phyloP scores from a whole-genome alignment of 2,113 vertebrate genomes.

The Dendropsophus ebraccatus region DNA sequence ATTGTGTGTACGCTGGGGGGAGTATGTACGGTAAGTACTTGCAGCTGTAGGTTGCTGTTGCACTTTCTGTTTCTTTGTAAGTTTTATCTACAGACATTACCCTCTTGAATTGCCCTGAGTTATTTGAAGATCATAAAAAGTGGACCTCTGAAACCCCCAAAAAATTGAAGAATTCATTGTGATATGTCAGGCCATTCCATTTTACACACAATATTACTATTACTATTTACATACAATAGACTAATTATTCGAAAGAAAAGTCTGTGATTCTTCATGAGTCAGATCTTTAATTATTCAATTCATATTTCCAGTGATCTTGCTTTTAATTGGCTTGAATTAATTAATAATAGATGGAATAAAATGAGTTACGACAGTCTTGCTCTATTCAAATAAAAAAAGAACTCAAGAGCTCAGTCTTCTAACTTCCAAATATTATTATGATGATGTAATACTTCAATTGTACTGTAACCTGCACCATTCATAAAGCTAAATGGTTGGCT shows the following conservation, averaged over 20 bases:
- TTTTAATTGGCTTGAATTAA: conserved; percentile 50
- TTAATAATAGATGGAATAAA: conserved; percentile 43
- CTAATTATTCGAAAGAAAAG: conserved; percentile 39
- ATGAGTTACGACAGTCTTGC: conserved; percentile 16
- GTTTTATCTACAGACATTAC: background rate
- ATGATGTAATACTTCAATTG: background rate
- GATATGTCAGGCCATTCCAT: background rate
- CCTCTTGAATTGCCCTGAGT: too few relatives aligned
- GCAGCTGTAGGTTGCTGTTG: too few relatives aligned
- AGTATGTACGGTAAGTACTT: too few relatives aligned
- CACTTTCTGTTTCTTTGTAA: too few relatives aligned
- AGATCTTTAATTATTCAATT: conserved; percentile 56
- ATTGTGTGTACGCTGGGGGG: too few relatives aligned
- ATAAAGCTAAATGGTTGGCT: background rate
- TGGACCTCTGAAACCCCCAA: too few relatives aligned
- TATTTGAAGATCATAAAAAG: background rate
- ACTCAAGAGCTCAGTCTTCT: background rate
- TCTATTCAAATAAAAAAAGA: background rate
- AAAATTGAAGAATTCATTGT: background rate
- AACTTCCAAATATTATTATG: background rate
- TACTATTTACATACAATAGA: conserved; percentile 38
- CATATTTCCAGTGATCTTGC: conserved; percentile 40
- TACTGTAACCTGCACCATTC: too few relatives aligned
- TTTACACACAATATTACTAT: background rate
- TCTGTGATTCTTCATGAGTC: conserved; percentile 53